These are phyloP conservation scores for Heliconius himera DNA, from an alignment of 1,140 invertebrate genomes.

Conservation along the genomic window DNA sequence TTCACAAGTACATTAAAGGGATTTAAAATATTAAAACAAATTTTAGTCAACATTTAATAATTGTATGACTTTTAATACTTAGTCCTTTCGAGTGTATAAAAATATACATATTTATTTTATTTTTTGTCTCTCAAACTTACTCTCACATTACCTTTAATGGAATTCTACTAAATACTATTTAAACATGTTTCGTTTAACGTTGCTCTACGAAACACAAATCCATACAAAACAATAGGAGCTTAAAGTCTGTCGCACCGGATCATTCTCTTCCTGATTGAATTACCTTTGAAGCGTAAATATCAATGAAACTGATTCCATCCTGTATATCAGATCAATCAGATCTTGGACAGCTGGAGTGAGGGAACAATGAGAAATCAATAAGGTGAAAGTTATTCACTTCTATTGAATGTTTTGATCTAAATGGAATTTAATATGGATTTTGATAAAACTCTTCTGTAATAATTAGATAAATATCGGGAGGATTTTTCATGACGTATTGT, in stretches of 20 bases:
- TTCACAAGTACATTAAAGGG: no score
- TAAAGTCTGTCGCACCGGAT: neutral
- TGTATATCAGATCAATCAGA: slow-evolving; percentile 15
- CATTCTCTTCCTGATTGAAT: slow-evolving; percentile 20
- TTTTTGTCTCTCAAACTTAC: no score
- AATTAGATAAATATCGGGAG: no score
- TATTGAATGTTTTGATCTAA: neutral
- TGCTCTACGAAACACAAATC: neutral
- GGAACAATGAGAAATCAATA: slow-evolving; percentile 68
- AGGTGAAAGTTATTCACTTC: slow-evolving; percentile 58
- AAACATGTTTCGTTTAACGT: neutral
- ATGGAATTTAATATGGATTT: neutral
- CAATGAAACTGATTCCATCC: slow-evolving; percentile 23
- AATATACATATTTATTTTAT: no score
- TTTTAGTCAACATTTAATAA: no score
- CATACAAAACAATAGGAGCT: slow-evolving; percentile 1
- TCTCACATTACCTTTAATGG: no score
- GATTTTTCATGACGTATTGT: no score
- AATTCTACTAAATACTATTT: no score
- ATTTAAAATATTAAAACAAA: no score
- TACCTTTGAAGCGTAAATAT: slow-evolving; percentile 27
- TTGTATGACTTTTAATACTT: no score
- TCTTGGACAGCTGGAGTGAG: slow-evolving; percentile 35
- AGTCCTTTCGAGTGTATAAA: no score
- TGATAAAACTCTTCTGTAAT: neutral